phyloP scores from a whole-genome alignment of 2,113 vertebrate species.

The Anarhynchus alexandrinus region DNA sequence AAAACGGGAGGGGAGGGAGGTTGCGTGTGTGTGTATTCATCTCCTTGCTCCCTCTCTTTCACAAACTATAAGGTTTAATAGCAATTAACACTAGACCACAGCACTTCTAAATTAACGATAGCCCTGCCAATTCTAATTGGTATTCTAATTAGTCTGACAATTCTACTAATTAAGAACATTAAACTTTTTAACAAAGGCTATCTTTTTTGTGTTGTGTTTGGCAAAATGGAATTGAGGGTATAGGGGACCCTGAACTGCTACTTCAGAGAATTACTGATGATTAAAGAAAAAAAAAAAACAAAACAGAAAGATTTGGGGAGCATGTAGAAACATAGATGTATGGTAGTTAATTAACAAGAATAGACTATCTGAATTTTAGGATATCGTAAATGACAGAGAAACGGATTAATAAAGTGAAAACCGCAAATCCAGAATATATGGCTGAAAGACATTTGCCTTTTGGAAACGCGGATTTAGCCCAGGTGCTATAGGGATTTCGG shows the following conservation, averaged over 20 bases:
- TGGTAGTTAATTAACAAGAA: not conserved
- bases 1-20: conserved; percentile 26
- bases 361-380: not conserved
- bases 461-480: not conserved
- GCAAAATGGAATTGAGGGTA: conserved; percentile 66
- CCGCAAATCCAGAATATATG: not conserved
- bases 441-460: not conserved
- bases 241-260: not conserved
- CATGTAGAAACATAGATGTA: not conserved
- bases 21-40: conserved; percentile 7
- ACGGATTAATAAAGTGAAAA: not conserved
- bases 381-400: not conserved
- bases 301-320: not conserved
- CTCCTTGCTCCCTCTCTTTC: conserved; percentile 58
- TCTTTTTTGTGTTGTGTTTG: conserved; percentile 68
- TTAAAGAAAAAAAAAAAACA: not conserved
- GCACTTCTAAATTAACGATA: conserved; percentile 76
- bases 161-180: conserved; percentile 79
- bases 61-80: conserved; percentile 76
- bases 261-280: not conserved
- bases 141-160: conserved; percentile 78
- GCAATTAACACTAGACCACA: conserved; percentile 75
- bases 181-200: conserved; percentile 80
- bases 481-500: not conserved
- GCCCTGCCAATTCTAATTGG: conserved; percentile 78